A percentile compares a stretch with the other conserved stretches of the same genome.
Evolutionary conservation across 2,888 invertebrate genomes (phyloP).

Genomic region (Brenthis hecate): DNA sequence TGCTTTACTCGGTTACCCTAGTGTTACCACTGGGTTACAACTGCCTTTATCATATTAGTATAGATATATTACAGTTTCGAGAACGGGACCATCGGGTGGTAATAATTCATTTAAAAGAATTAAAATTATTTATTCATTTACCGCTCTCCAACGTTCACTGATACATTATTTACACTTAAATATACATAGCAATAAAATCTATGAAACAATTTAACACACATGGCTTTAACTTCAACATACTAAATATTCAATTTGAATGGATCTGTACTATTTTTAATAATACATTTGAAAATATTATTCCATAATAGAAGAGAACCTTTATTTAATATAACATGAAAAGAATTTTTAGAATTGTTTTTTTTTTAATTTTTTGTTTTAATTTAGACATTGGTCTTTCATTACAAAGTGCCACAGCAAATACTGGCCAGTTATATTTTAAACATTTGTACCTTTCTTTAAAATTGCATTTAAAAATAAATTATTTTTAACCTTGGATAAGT

Average conservation of each 20-base stretch:
- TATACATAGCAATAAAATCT: constrained; percentile 20
- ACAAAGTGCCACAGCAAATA: too few species aligned
- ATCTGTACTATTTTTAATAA: not conserved
- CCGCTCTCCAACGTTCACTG: not conserved
- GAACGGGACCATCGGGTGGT: not conserved
- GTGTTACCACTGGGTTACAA: too few species aligned
- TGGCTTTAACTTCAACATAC: not conserved
- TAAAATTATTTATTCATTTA: constrained; percentile 6
- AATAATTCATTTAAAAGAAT: not conserved
- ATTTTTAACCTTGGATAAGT: too few species aligned
- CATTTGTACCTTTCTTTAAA: too few species aligned
- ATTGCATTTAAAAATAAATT: too few species aligned
- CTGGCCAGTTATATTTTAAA: too few species aligned
- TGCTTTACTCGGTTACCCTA: too few species aligned
- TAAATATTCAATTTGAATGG: not conserved
- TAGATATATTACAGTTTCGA: too few species aligned
- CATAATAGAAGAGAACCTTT: constrained; percentile 2
- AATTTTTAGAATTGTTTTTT: too few species aligned
- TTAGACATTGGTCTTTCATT: too few species aligned
- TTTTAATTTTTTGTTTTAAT: too few species aligned
- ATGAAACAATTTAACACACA: constrained; percentile 6
- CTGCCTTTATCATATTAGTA: too few species aligned
- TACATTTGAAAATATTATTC: constrained; percentile 8
- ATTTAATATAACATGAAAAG: constrained; percentile 4
- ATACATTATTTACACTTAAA: constrained; percentile 18